Base-by-base conservation (phyloP, 2,113 vertebrate genomes). In the Lucifuga dentata region DNA sequence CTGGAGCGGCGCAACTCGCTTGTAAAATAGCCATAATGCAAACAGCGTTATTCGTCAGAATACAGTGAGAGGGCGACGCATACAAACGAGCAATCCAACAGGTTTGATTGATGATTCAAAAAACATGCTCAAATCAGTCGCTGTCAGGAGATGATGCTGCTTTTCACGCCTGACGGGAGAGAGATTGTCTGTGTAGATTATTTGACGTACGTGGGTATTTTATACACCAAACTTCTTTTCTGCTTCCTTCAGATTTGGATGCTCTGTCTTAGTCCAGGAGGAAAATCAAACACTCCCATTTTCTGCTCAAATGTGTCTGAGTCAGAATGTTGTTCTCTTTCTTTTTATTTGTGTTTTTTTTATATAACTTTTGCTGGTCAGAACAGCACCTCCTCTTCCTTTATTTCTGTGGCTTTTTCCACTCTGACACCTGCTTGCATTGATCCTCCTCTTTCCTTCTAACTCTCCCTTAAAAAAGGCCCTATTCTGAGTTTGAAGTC, bases 401-500 rank as follows among this genome's bases (percentile, higher is more conserved):
- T 73, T 16, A 29, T 53, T 52, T 76, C 59, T 80, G 65, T 73
- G 76, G 67, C 83, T 76, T 79, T 61, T 63, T 76, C 44, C 56
- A 33, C 57, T 35, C 43, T 76, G 78, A 88, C 78, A 77, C 68
- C 52, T 69, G 45, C 73, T 65, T 80, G 65, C 73, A 58, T 78
- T 82, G 19, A 56, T 11, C 29, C 40, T 49, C 65, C 36, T 56
- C 15, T 80, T 51, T 57, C 56, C 44, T 38, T 16, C 38, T 78
- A 74, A 75, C 53, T 29, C 49, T 38, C 29, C 45, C 21, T 35
- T 57, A 64, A 46, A 71, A 66, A 72, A 66, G 83, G 85, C 73
- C 88, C 83, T 86, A 87, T 88, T 91, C 87, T 81, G 88, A 90
- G 67, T 79, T 81, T 82, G 78, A 84, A 58, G 1, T 79, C 68